These are phyloP conservation scores for Cacatua alba DNA, from an alignment of 2,113 vertebrate genomes.

Conservation along the genomic window DNA sequence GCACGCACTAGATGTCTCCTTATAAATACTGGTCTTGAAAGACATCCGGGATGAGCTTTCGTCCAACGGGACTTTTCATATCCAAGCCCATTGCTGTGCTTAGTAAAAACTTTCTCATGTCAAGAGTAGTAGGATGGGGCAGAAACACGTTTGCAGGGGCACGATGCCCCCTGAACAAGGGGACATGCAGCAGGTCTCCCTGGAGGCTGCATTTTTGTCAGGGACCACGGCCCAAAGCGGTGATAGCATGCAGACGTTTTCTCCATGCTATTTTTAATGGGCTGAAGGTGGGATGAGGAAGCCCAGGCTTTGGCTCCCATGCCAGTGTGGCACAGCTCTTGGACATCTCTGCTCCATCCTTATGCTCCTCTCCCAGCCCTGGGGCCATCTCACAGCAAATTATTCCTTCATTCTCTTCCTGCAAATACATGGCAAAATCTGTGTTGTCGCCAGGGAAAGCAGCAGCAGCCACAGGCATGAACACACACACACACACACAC, in stretches of 20 bases:
- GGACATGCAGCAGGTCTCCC: neutral
- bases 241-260: rapidly evolving
- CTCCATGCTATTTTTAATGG: neutral
- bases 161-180: neutral
- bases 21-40: neutral
- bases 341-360: neutral
- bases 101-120: neutral
- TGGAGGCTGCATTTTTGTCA: neutral
- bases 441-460: rapidly evolving
- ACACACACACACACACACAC: neutral
- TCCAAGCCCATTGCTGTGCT: rapidly evolving
- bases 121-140: neutral
- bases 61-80: neutral
- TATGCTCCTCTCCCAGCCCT: neutral
- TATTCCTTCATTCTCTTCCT: neutral
- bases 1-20: neutral
- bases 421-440: neutral
- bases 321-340: neutral
- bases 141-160: neutral
- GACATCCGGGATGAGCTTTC: rapidly evolving
- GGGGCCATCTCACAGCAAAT: neutral
- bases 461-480: neutral
- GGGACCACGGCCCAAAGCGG: rapidly evolving
- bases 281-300: neutral
- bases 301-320: too few relatives aligned